Evolutionary conservation across 92 coral and sea anemone genomes (phyloP), one percentile per base, ranked within the genome.

Genomic region (Diadumene lineata): DNA sequence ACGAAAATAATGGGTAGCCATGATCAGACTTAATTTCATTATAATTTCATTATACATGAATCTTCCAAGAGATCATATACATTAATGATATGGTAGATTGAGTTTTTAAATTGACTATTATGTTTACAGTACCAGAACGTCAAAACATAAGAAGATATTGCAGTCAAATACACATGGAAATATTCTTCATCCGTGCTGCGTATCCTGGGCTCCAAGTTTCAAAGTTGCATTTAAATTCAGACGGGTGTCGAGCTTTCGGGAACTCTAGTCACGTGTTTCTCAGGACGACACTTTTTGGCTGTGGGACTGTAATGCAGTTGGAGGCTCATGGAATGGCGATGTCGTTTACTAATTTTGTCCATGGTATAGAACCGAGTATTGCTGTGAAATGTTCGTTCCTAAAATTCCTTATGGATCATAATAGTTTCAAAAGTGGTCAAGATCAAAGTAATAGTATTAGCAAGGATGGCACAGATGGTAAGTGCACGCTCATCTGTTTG

Each of bases 231-330:
- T 28, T 56, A 8, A 23, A 16, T 0, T 33, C 48, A 13, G 48
- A 13, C 48, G 13, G 0, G 55, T 72, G 77, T 31, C 18, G 7
- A 28, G 27, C 77, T 56, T 1, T 9, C 77, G 50, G 31, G 77
- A 72, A 72, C 77, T 72, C 56, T 16, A 56, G 66, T 16, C 77
- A 72, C 66, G 77, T 72, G 77, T 56, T 33, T 46, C 34, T 72
- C 19, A 72, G 51, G 33, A 66, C 77, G 34, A 65, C 77, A 62
- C 56, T 72, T 31, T 55, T 21, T 72, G 77, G 77, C 33, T 72
- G 77, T 24, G 21, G 48, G 77, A 55, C 51, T 3, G 30, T 10
- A 26, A 29, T 34, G 30, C 33, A 8, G 2, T 24, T 0, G 29
- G 7, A 3, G 3, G 7, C 1, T 51, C 21, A 33, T 11, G 22